These are phyloP conservation scores for Pluvialis apricaria DNA, from an alignment of 2,113 vertebrate genomes.

Conservation along the genomic window DNA sequence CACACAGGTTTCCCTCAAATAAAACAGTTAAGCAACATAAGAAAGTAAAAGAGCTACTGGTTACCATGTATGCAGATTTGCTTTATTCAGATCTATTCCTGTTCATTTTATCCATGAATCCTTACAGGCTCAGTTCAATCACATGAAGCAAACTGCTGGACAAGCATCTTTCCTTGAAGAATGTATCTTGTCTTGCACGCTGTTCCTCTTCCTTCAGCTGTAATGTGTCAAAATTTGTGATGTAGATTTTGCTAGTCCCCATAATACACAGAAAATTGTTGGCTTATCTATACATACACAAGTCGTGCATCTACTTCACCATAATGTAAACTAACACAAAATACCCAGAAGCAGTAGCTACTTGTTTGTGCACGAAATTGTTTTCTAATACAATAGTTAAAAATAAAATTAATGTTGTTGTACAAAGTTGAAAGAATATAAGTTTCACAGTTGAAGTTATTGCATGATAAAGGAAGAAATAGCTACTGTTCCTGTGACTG, in stretches of 20 bases:
- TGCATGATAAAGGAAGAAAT: neutral
- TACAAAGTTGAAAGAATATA: neutral
- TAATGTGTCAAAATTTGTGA: conserved; percentile 99
- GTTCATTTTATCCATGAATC: conserved; percentile 86
- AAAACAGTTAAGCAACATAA: conserved; percentile 93
- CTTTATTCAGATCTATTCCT: conserved; percentile 91
- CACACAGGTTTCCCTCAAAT: conserved; percentile 92
- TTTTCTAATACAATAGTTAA: neutral
- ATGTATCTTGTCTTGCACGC: conserved; percentile 80
- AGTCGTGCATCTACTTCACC: conserved; percentile 75
- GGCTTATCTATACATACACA: conserved; percentile 79
- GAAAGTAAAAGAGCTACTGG: conserved; percentile 92
- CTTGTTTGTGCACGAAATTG: neutral
- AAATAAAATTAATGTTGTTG: conserved; percentile 21
- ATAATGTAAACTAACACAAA: conserved; percentile 68
- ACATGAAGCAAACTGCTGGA: conserved; percentile 86
- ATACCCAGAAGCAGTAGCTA: conserved; percentile 69
- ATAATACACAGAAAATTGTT: conserved; percentile 79
- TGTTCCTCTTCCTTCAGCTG: conserved; percentile 96
- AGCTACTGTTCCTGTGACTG: conserved; percentile 71
- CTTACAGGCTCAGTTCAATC: conserved; percentile 86
- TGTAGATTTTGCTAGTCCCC: conserved; percentile 98
- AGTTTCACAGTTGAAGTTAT: neutral
- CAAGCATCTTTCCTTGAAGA: conserved; percentile 82
- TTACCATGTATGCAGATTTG: conserved; percentile 93